Evolutionary conservation across 1,140 invertebrate species (phyloP).

Genomic region (Mylabris phalerata): DNA sequence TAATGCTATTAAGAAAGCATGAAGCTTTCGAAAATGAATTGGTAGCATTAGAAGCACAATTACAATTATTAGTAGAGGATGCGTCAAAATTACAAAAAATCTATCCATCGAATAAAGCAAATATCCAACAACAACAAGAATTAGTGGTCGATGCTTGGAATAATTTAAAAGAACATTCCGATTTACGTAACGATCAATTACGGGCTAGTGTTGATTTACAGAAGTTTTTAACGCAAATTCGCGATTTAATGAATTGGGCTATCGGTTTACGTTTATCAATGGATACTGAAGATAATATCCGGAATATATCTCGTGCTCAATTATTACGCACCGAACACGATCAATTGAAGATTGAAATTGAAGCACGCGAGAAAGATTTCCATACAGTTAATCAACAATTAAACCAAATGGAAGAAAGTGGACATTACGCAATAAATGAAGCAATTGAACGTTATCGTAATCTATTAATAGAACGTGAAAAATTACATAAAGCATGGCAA

Average conservation of each 20-base stretch:
- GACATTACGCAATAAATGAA: constrained; percentile 72
- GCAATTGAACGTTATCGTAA: constrained; percentile 72
- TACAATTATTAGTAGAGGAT: constrained; percentile 88
- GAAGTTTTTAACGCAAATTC: constrained; percentile 71
- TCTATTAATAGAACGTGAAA: constrained; percentile 69
- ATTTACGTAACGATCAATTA: constrained; percentile 69
- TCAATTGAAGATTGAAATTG: constrained; percentile 87
- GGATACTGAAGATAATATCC: constrained; percentile 72
- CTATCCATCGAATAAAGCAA: constrained; percentile 87
- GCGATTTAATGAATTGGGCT: constrained; percentile 87
- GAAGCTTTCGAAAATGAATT: constrained; percentile 95
- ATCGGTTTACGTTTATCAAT: constrained; percentile 71
- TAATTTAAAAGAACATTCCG: constrained; percentile 73
- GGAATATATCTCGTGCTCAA: constrained; percentile 82
- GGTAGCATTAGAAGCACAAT: constrained; percentile 85
- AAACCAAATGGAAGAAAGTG: constrained; percentile 72
- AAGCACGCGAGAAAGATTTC: constrained; percentile 86
- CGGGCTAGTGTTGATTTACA: constrained; percentile 86
- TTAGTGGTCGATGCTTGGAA: constrained; percentile 85
- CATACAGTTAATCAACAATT: constrained; percentile 70
- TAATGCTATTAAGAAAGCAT: constrained; percentile 76
- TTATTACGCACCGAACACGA: constrained; percentile 84
- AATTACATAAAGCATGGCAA: constrained; percentile 79
- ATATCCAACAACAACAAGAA: constrained; percentile 62
- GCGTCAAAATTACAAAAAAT: constrained; percentile 75